Evolutionary conservation across 2,113 vertebrate species (phyloP), one percentile per base, ranked within the genome.

Genomic region (Nicator chloris): DNA sequence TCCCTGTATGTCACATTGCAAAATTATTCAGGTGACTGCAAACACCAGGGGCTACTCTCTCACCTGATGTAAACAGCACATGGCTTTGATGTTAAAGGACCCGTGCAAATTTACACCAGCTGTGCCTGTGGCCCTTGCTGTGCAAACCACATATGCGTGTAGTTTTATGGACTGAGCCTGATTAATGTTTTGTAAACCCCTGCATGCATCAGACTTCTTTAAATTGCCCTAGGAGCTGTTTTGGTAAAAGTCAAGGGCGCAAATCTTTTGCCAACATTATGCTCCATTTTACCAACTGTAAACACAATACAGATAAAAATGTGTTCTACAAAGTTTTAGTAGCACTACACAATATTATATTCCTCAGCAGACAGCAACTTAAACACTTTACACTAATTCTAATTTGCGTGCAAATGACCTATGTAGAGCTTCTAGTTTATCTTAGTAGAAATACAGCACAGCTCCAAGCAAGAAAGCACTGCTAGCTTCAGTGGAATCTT

Each of bases 1-100:
- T 91, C 95, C 81, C 93, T 59, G 66, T 82, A 39, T 92, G 93
- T 96, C 93, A 92, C 92, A 96, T 2, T 90, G 92, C 88, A 94
- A 93, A 94, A 96, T 96, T 94, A 96, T 75, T 91, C 95, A 96
- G 96, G 96, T 97, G 92, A 97, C 90, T 97, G 94, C 92, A 88
- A 97, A 96, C 94, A 97, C 94, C 94, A 94, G 90, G 96, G 96
- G 94, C 95, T 80, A 88, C 85, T 82, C 94, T 93, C 94, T 96
- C 94, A 95, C 94, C 93, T 96, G 96, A 93, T 95, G 94, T 86
- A 97, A 93, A 83, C 14, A 26, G 91, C 94, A 80, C 90, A 88
- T 8, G 82, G 11, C 95, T 97, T 96, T 97, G 96, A 97, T 95
- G 95, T 96, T 45, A 86, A 96, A 96, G 94, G 90, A 92, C 71